phyloP scores from a whole-genome alignment of 2,888 invertebrate species.

The Galerucella nymphaeae region DNA sequence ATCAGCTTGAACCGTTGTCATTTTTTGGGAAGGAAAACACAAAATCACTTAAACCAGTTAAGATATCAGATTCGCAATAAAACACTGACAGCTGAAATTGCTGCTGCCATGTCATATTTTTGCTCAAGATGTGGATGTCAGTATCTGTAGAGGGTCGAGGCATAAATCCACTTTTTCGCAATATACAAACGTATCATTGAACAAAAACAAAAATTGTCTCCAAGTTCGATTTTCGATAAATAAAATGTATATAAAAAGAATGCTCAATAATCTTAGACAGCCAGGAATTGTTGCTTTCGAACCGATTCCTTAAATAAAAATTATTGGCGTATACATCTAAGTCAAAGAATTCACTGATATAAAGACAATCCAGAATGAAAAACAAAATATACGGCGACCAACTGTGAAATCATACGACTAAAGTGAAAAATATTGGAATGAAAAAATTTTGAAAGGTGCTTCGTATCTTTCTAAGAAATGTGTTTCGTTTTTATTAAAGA shows the following conservation, averaged over 20 bases:
- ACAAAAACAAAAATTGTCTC: constrained; percentile 32
- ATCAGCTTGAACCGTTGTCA: not conserved
- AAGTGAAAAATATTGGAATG: not conserved
- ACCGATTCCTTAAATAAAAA: constrained; percentile 27
- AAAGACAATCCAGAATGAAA: constrained; percentile 6
- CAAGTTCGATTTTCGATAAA: constrained; percentile 29
- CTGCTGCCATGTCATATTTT: constrained; percentile 30
- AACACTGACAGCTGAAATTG: constrained; percentile 31
- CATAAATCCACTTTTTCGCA: constrained; percentile 34
- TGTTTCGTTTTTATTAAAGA: too few species aligned
- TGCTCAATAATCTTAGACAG: constrained; percentile 30
- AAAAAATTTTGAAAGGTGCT: not conserved
- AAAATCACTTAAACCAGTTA: constrained; percentile 31
- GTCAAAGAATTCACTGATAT: not conserved
- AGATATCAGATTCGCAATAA: constrained; percentile 30
- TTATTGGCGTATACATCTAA: constrained; percentile 23
- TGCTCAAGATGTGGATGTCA: constrained; percentile 31
- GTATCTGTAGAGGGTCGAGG: constrained; percentile 9
- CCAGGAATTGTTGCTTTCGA: constrained; percentile 12
- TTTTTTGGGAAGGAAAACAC: constrained; percentile 13
- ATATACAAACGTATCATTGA: constrained; percentile 31
- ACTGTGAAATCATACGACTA: not conserved
- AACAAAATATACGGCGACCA: not conserved
- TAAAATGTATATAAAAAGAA: constrained; percentile 22
- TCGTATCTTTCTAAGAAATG: too few species aligned